phyloP scores from a whole-genome alignment of 2,797 vertebrate genomes.

The Loris lydekkerianus region DNA sequence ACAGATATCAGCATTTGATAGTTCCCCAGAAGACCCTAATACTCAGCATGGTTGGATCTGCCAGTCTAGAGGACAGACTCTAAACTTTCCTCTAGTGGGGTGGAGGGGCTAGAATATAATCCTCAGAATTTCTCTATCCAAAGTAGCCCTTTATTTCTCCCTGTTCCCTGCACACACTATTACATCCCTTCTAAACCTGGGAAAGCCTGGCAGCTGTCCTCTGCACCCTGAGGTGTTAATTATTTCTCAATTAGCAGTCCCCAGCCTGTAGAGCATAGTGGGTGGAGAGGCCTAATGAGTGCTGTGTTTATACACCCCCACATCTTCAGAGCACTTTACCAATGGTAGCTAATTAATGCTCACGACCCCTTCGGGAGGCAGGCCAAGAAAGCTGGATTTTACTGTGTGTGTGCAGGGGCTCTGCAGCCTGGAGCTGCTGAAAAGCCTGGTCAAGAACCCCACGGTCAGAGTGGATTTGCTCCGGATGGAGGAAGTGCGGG shows the following conservation, averaged over 20 bases:
- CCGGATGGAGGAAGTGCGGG: not conserved
- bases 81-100: not conserved
- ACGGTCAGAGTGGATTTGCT: slow-evolving; percentile 20
- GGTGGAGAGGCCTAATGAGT: slow-evolving; percentile 73
- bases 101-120: not conserved
- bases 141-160: slow-evolving; percentile 46
- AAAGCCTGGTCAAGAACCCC: not conserved
- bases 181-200: slow-evolving; percentile 30
- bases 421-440: not conserved
- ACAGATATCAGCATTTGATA: not conserved
- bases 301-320: slow-evolving; percentile 52
- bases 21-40: not conserved
- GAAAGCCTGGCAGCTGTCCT: slow-evolving; percentile 39
- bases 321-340: slow-evolving; percentile 77
- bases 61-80: not conserved
- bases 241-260: slow-evolving; percentile 81
- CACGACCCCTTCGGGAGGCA: slow-evolving; percentile 67
- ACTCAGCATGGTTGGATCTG: not conserved
- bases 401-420: not conserved
- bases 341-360: slow-evolving; percentile 80
- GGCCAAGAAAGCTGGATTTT: not conserved
- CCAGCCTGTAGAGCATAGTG: slow-evolving; percentile 48
- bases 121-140: not conserved
- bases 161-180: not conserved
- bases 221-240: slow-evolving; percentile 77